Conservation (phyloP, 35 echinoderm and acorn worm species). For the Amphiura filiformis region DNA sequence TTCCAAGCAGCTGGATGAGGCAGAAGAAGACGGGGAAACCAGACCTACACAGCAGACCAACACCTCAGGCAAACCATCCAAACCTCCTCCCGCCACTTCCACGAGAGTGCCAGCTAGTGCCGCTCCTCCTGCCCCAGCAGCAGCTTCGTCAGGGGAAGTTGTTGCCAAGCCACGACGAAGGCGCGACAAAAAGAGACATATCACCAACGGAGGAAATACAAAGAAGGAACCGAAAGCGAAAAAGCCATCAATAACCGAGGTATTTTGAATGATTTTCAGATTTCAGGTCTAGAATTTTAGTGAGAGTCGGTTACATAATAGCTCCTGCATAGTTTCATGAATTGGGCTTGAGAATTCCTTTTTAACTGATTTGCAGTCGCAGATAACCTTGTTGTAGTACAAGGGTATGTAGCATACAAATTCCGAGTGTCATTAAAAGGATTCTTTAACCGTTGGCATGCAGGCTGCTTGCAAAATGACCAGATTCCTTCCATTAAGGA, state of each 20-base stretch:
- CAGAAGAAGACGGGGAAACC: not conserved
- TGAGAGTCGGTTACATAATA: no score
- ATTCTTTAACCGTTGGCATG: no score
- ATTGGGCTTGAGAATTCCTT: no score
- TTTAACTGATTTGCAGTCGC: no score
- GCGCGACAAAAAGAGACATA: conserved; percentile 25
- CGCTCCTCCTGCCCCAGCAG: not conserved
- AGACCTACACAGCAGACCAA: not conserved
- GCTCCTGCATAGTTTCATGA: no score
- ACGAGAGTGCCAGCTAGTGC: not conserved
- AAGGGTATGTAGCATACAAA: no score
- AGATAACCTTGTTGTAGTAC: no score
- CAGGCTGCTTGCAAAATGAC: no score
- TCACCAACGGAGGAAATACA: conserved; percentile 19
- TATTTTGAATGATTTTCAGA: not conserved
- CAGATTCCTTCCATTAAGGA: no score
- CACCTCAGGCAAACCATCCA: not conserved
- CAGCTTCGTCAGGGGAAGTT: not conserved
- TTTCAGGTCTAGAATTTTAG: no score
- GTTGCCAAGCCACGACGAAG: conserved; percentile 10
- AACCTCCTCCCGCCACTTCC: not conserved
- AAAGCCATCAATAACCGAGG: conserved; percentile 27
- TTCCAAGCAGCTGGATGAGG: not conserved
- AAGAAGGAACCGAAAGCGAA: conserved; percentile 3
- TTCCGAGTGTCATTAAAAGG: no score